Base-by-base conservation (phyloP, 2,113 vertebrate species). In the Chroicocephalus ridibundus region DNA sequence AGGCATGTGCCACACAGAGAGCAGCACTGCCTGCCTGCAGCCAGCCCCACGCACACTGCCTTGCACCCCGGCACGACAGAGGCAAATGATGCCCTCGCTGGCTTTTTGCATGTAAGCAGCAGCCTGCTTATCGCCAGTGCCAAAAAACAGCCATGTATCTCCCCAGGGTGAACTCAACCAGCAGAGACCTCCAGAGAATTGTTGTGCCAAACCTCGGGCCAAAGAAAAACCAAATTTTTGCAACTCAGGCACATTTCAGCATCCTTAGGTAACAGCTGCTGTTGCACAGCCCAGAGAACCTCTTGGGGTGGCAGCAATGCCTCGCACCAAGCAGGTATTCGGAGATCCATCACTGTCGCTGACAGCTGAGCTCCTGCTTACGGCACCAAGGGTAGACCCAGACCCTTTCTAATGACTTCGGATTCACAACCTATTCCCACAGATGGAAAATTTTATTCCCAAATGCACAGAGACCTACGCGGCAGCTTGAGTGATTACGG, bases 361-460 rank as follows among this genome's bases (percentile, higher is more conserved):
- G 34, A 51, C 51, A 55, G 88, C 80, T 78, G n/a, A 94, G 77
- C 47, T 91, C 66, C 61, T n/a, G 34, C 72, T 65, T 29, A 55
- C 19, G 79, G 74, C 74, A 93, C 49, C 36, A 26, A 66, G 94
- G 57, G 34, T 61, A 86, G 94, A 84, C 18, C 69, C 87, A 87
- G 57, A 68, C 20, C 69, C 22, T 46, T 77, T 60, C 77, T 62
- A 84, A 55, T 38, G 74, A 64, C 65, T 91, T 64, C 11, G 26
- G 94, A 87, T 87, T 71, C 82, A 60, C 24, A 84, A 75, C 42
- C 77, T 84, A 8, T 51, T 84, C 78, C 90, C 61, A 88, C 19
- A 84, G 77, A 71, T 47, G 38, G 81, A 92, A 91, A 78, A 58
- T 75, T 64, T 86, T 57, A 89, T 75, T 96, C 94, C 91, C 83